Evolutionary conservation across 2,888 invertebrate species (phyloP).

Genomic region (Leistus spinibarbis): DNA sequence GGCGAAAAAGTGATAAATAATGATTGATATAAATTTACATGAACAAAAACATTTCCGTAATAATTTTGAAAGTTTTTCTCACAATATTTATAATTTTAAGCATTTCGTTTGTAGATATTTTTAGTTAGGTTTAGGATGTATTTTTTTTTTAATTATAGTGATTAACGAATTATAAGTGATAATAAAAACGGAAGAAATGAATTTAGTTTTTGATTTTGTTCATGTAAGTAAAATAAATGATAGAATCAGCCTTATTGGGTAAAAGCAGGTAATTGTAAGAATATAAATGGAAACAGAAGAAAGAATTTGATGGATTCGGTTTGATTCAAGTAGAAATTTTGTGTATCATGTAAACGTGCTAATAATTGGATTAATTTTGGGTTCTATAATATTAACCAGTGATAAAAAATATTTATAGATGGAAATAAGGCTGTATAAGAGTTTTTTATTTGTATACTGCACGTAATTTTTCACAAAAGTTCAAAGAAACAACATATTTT

Average conservation of each 20-base stretch:
- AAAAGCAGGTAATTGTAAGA: neutral
- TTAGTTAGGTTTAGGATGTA: slow-evolving; percentile 1
- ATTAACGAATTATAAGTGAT: slow-evolving; percentile 19
- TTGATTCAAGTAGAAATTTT: neutral
- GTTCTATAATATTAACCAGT: slow-evolving; percentile 1
- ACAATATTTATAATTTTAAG: slow-evolving; percentile 18
- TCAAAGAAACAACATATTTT: slow-evolving; percentile 33
- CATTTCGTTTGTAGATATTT: slow-evolving; percentile 7
- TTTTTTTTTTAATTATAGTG: slow-evolving; percentile 16
- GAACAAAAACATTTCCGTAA: slow-evolving; percentile 31
- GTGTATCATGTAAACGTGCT: neutral
- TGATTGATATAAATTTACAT: slow-evolving; percentile 17
- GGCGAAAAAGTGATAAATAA: neutral
- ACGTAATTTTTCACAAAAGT: slow-evolving; percentile 37
- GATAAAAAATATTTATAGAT: neutral
- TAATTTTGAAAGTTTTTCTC: slow-evolving; percentile 15
- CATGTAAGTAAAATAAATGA: slow-evolving; percentile 20
- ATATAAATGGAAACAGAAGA: neutral
- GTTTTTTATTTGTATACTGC: slow-evolving; percentile 15
- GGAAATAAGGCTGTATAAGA: slow-evolving; percentile 30
- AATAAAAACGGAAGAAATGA: slow-evolving; percentile 15
- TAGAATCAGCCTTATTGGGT: slow-evolving; percentile 35
- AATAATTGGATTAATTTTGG: neutral
- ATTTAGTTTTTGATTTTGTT: slow-evolving; percentile 27
- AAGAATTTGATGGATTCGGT: neutral